These are phyloP conservation scores for Thymelicus sylvestris DNA, from an alignment of 2,888 invertebrate genomes.

Conservation along the genomic window DNA sequence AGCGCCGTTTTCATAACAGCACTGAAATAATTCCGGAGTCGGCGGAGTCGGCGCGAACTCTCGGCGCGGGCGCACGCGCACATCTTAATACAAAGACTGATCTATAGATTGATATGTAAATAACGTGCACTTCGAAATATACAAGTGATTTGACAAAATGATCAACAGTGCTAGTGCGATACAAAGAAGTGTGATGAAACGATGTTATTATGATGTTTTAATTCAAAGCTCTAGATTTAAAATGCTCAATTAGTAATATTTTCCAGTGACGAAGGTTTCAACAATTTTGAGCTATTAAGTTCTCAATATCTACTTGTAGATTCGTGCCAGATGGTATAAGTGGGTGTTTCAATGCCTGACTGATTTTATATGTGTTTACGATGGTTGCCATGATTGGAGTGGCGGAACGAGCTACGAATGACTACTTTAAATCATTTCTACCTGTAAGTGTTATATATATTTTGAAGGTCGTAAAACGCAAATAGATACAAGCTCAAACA, in stretches of 20 bases:
- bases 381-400: constrained; percentile 69
- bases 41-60: constrained; percentile 52
- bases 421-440: constrained; percentile 74
- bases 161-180: background rate
- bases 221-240: background rate
- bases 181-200: background rate
- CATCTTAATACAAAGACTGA: constrained; percentile 14
- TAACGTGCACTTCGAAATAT: background rate
- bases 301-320: background rate
- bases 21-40: constrained; percentile 60
- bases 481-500: constrained; percentile 27
- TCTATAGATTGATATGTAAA: background rate
- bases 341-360: constrained; percentile 54
- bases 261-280: background rate
- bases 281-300: constrained; percentile 7
- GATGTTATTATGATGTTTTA: background rate
- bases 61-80: constrained; percentile 42
- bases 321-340: constrained; percentile 43
- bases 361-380: constrained; percentile 54
- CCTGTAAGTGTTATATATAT: constrained; percentile 66
- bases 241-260: constrained; percentile 22
- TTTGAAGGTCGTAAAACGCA: constrained; percentile 29
- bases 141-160: constrained; percentile 8
- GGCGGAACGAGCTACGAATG: constrained; percentile 66
- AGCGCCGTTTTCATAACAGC: constrained; percentile 45